A percentile compares a stretch with the other conserved stretches of the same genome.
Evolutionary conservation across 2,888 invertebrate genomes (phyloP).

Genomic region (Folsomia candida): DNA sequence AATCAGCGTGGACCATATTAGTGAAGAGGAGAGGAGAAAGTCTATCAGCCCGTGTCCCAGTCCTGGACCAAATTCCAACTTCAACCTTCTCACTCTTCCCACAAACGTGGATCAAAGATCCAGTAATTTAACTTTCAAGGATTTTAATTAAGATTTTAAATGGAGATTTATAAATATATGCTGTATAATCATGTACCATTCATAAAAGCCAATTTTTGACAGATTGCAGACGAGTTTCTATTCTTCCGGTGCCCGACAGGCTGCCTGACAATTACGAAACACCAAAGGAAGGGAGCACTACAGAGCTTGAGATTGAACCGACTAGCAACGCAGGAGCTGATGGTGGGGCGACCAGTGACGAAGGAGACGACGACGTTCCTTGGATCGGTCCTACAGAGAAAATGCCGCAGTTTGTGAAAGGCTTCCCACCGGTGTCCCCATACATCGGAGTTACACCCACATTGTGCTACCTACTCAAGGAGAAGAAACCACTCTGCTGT

Average conservation of each 20-base stretch:
- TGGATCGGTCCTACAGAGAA: slow-evolving; percentile 59
- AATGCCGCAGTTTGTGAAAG: slow-evolving; percentile 65
- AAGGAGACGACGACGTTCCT: slow-evolving; percentile 82
- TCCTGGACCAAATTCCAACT: slow-evolving; percentile 10
- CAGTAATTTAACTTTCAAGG: slow-evolving; percentile 20
- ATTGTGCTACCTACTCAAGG: slow-evolving; percentile 89
- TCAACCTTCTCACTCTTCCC: slow-evolving; percentile 31
- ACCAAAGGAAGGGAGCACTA: slow-evolving; percentile 16
- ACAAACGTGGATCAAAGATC: slow-evolving; percentile 31
- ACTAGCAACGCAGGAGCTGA: slow-evolving; percentile 18
- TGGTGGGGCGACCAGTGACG: slow-evolving; percentile 59
- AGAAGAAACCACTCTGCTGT: slow-evolving; percentile 93
- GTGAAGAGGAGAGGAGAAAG: slow-evolving; percentile 18
- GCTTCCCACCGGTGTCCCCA: slow-evolving; percentile 93
- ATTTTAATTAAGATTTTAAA: neutral
- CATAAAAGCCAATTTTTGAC: slow-evolving; percentile 8
- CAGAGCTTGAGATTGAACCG: slow-evolving; percentile 22
- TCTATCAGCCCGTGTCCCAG: slow-evolving; percentile 13
- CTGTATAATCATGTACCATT: neutral
- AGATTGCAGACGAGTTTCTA: slow-evolving; percentile 85
- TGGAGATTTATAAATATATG: neutral
- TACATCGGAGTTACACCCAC: slow-evolving; percentile 99
- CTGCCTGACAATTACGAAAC: slow-evolving; percentile 83
- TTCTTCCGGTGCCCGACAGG: slow-evolving; percentile 90
- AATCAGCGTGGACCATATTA: slow-evolving; percentile 45